Conservation (phyloP, 2,888 invertebrate species). For the Leucoptera coffeella region DNA sequence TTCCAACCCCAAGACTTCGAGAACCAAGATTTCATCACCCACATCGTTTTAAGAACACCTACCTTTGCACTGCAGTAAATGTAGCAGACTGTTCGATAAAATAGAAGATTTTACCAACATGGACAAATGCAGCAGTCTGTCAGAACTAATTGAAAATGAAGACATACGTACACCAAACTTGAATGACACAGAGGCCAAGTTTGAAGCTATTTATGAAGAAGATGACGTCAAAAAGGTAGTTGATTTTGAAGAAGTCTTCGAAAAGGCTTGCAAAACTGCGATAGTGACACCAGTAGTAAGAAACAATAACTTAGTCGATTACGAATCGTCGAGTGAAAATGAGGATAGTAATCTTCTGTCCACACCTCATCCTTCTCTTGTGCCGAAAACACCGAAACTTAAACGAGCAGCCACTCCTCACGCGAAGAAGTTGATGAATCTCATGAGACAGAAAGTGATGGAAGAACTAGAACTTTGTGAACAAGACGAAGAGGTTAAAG, state of each 20-base stretch:
- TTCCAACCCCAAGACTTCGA: slow-evolving; percentile 19
- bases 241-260: slow-evolving; percentile 15
- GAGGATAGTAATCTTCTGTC: slow-evolving; percentile 12
- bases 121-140: slow-evolving; percentile 28
- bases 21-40: slow-evolving; percentile 20
- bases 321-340: slow-evolving; percentile 23
- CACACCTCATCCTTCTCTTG: slow-evolving; percentile 18
- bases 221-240: no score
- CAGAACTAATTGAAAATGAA: slow-evolving; percentile 20
- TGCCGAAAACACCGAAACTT: slow-evolving; percentile 21
- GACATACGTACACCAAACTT: slow-evolving; percentile 9
- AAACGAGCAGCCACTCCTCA: slow-evolving; percentile 32
- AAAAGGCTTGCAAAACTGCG: slow-evolving; percentile 27
- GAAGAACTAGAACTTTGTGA: slow-evolving; percentile 18
- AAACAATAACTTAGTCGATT: slow-evolving; percentile 30
- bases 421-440: slow-evolving; percentile 20
- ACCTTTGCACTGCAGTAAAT: slow-evolving; percentile 33
- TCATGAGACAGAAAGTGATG: slow-evolving; percentile 21
- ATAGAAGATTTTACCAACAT: slow-evolving; percentile 31
- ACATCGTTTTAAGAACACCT: slow-evolving; percentile 24
- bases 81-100: slow-evolving; percentile 19
- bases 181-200: slow-evolving; percentile 25
- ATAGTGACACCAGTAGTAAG: slow-evolving; percentile 32
- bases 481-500: slow-evolving; percentile 14
- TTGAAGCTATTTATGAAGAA: slow-evolving; percentile 28